Base-by-base conservation (phyloP, 2,888 invertebrate genomes). In the Eupithecia subfuscata region DNA sequence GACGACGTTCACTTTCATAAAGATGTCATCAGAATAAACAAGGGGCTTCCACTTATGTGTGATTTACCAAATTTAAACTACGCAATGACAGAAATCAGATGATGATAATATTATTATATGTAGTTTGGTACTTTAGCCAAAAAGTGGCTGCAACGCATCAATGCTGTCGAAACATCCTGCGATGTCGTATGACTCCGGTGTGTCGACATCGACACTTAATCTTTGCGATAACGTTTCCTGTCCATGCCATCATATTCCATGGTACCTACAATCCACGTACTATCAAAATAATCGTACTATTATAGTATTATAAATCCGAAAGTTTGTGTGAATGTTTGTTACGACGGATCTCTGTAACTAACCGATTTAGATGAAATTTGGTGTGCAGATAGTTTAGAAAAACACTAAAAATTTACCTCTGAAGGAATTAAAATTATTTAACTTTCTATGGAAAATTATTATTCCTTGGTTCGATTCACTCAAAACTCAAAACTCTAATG, bases 151-250 rank as follows among this genome's bases (percentile, higher is more conserved):
- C 60, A 25, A 25, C 60, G 60, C 60, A 14, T 60, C 25, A 60
- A 60, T 14, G 60, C 60, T 60, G 60, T 60, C 25, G 60, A 60
- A 25, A 60, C 14, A 60, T 60, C 60, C 60, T 60, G 60, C 60
- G 11, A 60, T 60, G 60, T 60, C 60, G 25, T 60, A 5, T 60
- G 6, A 25, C 22, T 22, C 60, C 60, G 60, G 25, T 60, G 25
- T 60, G 22, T 60, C 60, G 60, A 60, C 60, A 60, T 60, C 25
- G 25, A 60, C 22, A 60, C 56, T 22, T 37, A 37, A 37, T 37
- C 60, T 60, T 60, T 5, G 12, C 60, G 60, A 25, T 12, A 6
- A 6, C 60, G 25, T 25, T 60, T 60, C 60, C 60, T 60, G 25
- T 60, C 25, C 18, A 18, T 45, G 16, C 45, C 45, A 45, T 45